Evolutionary conservation across 2,888 invertebrate genomes (phyloP).

Genomic region (Melanchra persicariae): DNA sequence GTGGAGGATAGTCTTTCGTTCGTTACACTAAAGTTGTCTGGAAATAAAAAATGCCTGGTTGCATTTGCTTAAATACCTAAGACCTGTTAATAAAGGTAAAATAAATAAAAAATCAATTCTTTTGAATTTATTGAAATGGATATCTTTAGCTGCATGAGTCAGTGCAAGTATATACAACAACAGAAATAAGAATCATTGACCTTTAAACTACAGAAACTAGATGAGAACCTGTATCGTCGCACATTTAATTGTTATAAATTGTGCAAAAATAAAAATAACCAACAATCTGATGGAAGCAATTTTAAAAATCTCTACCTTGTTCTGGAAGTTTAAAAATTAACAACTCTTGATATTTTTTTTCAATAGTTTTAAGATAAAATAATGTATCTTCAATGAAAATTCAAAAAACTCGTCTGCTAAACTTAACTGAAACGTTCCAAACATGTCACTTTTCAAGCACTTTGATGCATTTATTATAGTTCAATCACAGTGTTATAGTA

Average conservation of each 20-base stretch:
- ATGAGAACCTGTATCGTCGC: conserved; percentile 22
- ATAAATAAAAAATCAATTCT: background rate
- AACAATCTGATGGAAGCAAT: background rate
- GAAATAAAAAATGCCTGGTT: background rate
- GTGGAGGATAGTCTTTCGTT: too few relatives aligned
- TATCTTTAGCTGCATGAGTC: background rate
- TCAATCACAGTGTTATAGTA: too few relatives aligned
- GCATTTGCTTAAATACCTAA: background rate
- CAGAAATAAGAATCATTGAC: conserved; percentile 5
- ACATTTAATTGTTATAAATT: conserved; percentile 27
- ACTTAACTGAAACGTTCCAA: too few relatives aligned
- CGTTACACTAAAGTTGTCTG: background rate
- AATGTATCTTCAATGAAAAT: too few relatives aligned
- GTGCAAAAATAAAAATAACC: conserved; percentile 13
- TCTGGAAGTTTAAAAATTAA: too few relatives aligned
- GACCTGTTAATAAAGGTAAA: too few relatives aligned
- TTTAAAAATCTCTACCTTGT: background rate
- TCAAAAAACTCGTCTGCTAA: too few relatives aligned
- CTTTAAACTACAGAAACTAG: conserved; percentile 4
- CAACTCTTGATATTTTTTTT: too few relatives aligned
- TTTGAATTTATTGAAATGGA: background rate
- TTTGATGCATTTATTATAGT: too few relatives aligned
- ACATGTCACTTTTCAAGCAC: too few relatives aligned
- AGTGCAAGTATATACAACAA: background rate
- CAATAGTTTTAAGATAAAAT: too few relatives aligned